Evolutionary conservation across 2,113 vertebrate species (phyloP).

Genomic region (Natator depressus): DNA sequence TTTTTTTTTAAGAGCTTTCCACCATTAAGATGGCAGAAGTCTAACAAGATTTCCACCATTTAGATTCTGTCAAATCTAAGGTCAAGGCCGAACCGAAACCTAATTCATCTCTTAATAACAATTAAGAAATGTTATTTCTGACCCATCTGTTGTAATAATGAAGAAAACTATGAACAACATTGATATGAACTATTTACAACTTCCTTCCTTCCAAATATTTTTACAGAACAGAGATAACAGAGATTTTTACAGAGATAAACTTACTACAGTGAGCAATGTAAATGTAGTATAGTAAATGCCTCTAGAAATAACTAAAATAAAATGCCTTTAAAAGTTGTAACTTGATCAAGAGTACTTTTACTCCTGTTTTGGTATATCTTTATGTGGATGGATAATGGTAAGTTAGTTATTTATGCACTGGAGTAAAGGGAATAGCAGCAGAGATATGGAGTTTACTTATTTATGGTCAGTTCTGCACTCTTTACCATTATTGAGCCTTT

Average conservation of each 20-base stretch:
- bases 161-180: not conserved
- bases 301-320: not conserved
- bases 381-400: not conserved
- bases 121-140: not conserved
- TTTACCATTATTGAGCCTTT: slow-evolving; percentile 33
- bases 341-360: not conserved
- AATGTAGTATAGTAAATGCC: not conserved
- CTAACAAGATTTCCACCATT: not conserved
- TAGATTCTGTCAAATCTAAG: not conserved
- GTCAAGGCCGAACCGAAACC: not conserved
- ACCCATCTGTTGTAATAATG: not conserved
- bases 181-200: not conserved
- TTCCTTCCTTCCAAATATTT: not conserved
- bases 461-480: slow-evolving; percentile 42
- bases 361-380: not conserved
- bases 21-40: not conserved
- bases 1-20: not conserved
- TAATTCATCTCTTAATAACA: not conserved
- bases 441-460: slow-evolving; percentile 53
- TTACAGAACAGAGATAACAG: not conserved
- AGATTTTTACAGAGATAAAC: not conserved
- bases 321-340: not conserved
- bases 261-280: not conserved
- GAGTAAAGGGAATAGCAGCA: slow-evolving; percentile 11
- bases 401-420: not conserved